phyloP scores from a whole-genome alignment of 2,888 invertebrate genomes.

The Eudasyphora cyanicolor region DNA sequence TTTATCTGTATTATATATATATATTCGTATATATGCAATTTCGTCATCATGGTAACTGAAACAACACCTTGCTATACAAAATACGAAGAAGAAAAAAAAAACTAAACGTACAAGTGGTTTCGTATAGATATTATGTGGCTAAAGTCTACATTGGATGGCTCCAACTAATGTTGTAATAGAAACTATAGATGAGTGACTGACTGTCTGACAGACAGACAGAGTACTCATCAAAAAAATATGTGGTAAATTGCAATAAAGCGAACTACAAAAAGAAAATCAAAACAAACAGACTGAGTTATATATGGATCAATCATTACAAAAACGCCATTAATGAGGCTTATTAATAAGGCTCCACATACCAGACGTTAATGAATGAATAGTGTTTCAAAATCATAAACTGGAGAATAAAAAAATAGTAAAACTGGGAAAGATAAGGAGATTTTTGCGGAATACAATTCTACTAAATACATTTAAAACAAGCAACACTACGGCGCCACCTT shows the following conservation, averaged over 20 bases:
- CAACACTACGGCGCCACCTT: too few species aligned
- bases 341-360: background rate
- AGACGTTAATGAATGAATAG: background rate
- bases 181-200: background rate
- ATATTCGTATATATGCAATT: conserved; percentile 37
- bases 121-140: background rate
- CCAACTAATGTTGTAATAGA: conserved; percentile 19
- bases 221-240: conserved; percentile 10
- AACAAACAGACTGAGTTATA: background rate
- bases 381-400: background rate
- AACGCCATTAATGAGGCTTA: conserved; percentile 15
- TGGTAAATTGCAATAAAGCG: conserved; percentile 10
- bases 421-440: too few species aligned
- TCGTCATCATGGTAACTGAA: conserved; percentile 64
- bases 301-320: conserved; percentile 47
- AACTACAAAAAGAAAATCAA: conserved; percentile 9
- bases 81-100: background rate
- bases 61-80: conserved; percentile 20
- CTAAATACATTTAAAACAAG: too few species aligned
- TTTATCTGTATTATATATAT: background rate
- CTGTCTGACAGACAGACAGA: background rate
- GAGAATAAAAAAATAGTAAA: too few species aligned
- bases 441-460: too few species aligned
- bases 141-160: background rate
- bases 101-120: conserved; percentile 15